Evolutionary conservation across 2,888 invertebrate species (phyloP), one percentile per base, ranked within the genome.

Genomic region (Thera obeliscata): DNA sequence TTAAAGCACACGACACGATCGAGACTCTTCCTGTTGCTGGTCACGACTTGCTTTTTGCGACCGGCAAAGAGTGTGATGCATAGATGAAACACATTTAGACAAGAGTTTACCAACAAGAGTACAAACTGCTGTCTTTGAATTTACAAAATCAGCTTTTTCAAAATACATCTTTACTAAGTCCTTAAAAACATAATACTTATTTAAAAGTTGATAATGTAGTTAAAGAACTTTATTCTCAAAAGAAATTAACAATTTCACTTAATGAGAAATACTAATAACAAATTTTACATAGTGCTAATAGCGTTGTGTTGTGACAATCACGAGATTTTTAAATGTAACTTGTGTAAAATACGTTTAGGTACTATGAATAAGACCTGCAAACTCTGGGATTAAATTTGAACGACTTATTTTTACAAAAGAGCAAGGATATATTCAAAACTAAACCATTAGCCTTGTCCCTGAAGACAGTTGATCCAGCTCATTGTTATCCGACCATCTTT

Each of bases 31-130:
- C 76, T 76, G 74, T 70, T 69, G 65, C 57, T 64, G 68, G 68
- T 76, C 76, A 76, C 76, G 76, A 76, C 67, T 75, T 55, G 22
- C 64, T 73, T 75, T 76, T 75, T 76, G 75, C 74, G 67, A 66
- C 65, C 43, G 61, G 11, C 70, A 75, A 36, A 73, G 75, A 73
- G 46, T 63, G 7, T 62, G 38, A 41, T 8, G 43, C 12, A 43
- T 5, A 56, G 70, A 72, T 56, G 35, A n/a, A 35, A 33, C 59
- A 3, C 7, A 33, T 33, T 33, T 52, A 52, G 33, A 9, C 2
- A 52, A 9, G 9, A 52, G 33, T 7, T 8, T 52, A 50, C 50
- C 50, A 22, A 50, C 50, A 50, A 22, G 50, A 6, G 22, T 22
- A 7, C 7, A 41, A 6, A 22, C 22, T 22, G 22, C 7, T 3